A percentile compares a stretch with the other conserved stretches of the same genome.
Evolutionary conservation across 2,113 vertebrate genomes (phyloP).

Genomic region (Gila orcuttii): DNA sequence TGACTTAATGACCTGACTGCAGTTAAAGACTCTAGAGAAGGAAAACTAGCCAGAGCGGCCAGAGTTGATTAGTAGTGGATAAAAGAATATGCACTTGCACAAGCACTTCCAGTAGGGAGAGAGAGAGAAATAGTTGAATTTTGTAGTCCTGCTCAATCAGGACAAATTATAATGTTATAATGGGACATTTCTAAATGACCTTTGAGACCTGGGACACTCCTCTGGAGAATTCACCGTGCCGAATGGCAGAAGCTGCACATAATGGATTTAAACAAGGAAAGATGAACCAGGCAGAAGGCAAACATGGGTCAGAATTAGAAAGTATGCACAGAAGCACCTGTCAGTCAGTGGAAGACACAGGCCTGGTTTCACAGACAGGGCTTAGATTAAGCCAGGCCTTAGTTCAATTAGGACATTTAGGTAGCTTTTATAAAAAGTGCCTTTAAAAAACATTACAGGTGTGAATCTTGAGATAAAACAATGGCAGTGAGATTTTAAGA

Average conservation of each 20-base stretch:
- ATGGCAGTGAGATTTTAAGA: too few species aligned
- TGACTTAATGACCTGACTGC: neutral
- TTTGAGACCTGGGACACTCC: neutral
- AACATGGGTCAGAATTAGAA: neutral
- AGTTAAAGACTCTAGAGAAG: neutral
- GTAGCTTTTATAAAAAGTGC: too few species aligned
- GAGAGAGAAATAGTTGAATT: neutral
- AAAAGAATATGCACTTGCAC: conserved; percentile 1
- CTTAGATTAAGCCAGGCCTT: too few species aligned
- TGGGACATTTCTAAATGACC: neutral
- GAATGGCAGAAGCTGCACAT: neutral
- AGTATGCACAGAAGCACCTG: neutral
- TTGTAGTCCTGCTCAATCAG: conserved; percentile 3
- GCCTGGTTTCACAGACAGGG: too few species aligned
- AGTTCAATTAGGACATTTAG: too few species aligned
- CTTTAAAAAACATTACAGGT: too few species aligned
- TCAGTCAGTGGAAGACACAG: neutral
- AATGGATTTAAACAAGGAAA: neutral
- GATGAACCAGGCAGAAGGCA: conserved; percentile 1
- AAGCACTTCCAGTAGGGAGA: neutral
- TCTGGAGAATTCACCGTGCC: neutral
- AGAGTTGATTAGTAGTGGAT: neutral
- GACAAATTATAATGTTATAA: conserved; percentile 5
- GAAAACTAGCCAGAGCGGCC: neutral
- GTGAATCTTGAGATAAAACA: too few species aligned